These are phyloP conservation scores for Colletes gigas DNA, from an alignment of 1,140 invertebrate species.

Conservation along the genomic window DNA sequence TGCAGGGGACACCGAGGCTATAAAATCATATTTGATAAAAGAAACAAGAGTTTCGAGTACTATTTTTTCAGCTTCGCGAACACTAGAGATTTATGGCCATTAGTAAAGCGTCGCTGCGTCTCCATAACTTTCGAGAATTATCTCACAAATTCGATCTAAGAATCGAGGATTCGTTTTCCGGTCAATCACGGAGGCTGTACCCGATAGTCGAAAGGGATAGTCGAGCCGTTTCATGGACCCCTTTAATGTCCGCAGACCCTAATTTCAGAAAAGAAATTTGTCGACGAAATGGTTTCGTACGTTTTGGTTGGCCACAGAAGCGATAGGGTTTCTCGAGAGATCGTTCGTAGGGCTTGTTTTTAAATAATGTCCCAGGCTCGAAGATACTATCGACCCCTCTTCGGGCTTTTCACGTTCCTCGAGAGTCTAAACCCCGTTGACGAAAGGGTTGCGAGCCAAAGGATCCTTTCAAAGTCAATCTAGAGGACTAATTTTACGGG, in stretches of 20 bases:
- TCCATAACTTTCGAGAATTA: conserved; percentile 25
- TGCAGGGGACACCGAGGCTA: too few species aligned
- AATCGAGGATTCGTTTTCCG: neutral
- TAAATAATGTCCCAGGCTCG: conserved; percentile 49
- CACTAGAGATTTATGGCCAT: neutral
- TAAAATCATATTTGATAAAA: too few species aligned
- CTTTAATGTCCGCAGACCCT: conserved; percentile 42
- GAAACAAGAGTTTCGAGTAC: too few species aligned
- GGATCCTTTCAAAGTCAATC: conserved; percentile 25
- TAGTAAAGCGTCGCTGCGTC: conserved; percentile 15
- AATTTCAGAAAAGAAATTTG: conserved; percentile 55
- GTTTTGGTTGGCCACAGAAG: conserved; percentile 19
- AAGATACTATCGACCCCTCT: conserved; percentile 53
- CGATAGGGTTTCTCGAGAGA: conserved; percentile 6
- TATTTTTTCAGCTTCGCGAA: too few species aligned
- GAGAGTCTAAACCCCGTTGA: conserved; percentile 34
- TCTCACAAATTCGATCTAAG: neutral
- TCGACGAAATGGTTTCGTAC: conserved; percentile 34
- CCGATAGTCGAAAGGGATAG: conserved; percentile 12
- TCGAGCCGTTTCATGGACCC: conserved; percentile 13
- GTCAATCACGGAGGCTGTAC: neutral
- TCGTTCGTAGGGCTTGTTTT: conserved; percentile 59
- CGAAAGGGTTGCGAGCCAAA: conserved; percentile 43
- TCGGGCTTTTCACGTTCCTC: conserved; percentile 53
- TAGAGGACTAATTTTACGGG: conserved; percentile 43